Conservation (phyloP, 2,113 vertebrate species). For the Centropristis striata region DNA sequence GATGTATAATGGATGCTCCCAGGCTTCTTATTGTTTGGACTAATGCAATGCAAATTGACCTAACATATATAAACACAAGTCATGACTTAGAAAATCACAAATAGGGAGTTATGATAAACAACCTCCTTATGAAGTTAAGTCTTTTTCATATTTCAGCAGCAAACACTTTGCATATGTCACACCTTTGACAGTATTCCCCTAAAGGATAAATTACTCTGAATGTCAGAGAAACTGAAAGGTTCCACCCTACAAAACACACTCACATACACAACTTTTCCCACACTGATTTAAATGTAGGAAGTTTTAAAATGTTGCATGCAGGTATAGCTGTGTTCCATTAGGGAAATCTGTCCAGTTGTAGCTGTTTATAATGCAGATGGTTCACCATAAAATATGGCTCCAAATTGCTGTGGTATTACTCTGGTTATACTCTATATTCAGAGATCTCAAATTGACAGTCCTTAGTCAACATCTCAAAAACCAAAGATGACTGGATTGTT, state of each 20-base stretch:
- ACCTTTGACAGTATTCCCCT: conserved; percentile 33
- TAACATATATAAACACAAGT: conserved; percentile 3
- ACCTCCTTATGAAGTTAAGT: conserved; percentile 19
- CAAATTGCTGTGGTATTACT: too few species aligned
- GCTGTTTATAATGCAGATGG: neutral
- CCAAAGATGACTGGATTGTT: too few species aligned
- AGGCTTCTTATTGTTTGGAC: neutral
- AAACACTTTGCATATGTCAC: conserved; percentile 45
- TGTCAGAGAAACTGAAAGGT: conserved; percentile 31
- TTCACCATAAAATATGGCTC: too few species aligned
- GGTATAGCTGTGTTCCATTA: conserved; percentile 8
- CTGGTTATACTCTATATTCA: too few species aligned
- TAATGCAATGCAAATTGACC: neutral
- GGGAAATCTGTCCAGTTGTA: neutral
- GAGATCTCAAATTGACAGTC: too few species aligned
- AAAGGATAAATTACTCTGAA: conserved; percentile 42
- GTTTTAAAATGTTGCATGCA: conserved; percentile 8
- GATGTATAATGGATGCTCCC: conserved; percentile 20
- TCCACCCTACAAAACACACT: conserved; percentile 11
- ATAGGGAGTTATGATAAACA: conserved; percentile 31
- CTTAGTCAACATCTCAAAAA: too few species aligned
- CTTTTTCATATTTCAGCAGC: conserved; percentile 26
- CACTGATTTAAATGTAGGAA: neutral
- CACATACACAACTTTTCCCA: conserved; percentile 9
- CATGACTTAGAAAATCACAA: conserved; percentile 13